Base-by-base conservation (phyloP, 2,113 vertebrate species). In the Thamnophis sirtalis region DNA sequence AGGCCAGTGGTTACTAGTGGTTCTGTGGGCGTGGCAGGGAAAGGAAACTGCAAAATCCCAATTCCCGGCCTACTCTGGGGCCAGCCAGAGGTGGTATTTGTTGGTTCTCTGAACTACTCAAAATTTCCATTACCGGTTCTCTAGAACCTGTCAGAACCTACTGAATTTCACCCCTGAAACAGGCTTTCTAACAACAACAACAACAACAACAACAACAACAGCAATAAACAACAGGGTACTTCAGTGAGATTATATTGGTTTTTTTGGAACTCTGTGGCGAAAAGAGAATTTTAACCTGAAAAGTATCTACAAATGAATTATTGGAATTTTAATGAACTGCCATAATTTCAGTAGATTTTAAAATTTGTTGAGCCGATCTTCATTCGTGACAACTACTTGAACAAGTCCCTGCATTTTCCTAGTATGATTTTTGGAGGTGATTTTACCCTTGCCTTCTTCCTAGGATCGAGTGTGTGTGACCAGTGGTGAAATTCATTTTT, bases 161-260 rank as follows among this genome's bases (percentile, higher is more conserved):
- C 43, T 43, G 43, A 43, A 43, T 43, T 43, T 43, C 43, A 43
- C 43, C 43, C 43, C 43, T 43, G 43, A 43, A 43, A 43, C 43
- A 38, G 5, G 6, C 2, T 80, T 38, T 33, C 11, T 33, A 73
- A 73, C 1, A 15, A 73, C 22, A 58, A 33, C n/a, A 73, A 33
- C 3, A 68, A 28, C n/a, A 73, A 38, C n/a, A 73, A 3, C 54
- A 56, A 21, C 3, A 0, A 63, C 10, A 63, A 63, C 26, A n/a
- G n/a, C n/a, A n/a, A n/a, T n/a, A n/a, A n/a, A n/a, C n/a, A 28
- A 60, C 24, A 51, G 55, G 68, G 90, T 87, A 49, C 84, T 91
- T 87, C 53, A 68, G 51, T 33, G 56, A 51, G 51, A 87, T 91
- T 91, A 91, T 38, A 91, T n/a, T 50, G 84, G 50, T 91, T 91